Conservation (phyloP, 2,888 invertebrate genomes). For the Chrysolina americana region DNA sequence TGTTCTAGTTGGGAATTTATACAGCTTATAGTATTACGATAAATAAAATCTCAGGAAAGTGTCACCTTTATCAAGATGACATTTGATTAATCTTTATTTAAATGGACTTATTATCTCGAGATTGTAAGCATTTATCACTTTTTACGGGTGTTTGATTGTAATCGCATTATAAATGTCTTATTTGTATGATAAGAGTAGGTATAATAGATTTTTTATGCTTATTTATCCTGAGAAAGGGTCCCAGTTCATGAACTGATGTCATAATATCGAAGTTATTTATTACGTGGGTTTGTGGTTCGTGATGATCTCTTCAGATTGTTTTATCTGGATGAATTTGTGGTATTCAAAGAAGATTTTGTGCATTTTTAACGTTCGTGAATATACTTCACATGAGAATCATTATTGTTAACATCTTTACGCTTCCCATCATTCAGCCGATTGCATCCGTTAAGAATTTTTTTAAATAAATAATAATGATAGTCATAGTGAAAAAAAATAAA, state of each 20-base stretch:
- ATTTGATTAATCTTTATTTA: slow-evolving; percentile 43
- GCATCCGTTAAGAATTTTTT: no score
- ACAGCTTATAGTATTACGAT: slow-evolving; percentile 22
- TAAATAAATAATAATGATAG: no score
- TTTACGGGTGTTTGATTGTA: slow-evolving; percentile 35
- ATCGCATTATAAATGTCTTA: slow-evolving; percentile 43
- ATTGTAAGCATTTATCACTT: slow-evolving; percentile 38
- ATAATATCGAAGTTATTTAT: slow-evolving; percentile 19
- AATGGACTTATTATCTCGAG: slow-evolving; percentile 38
- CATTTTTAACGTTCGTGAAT: neutral
- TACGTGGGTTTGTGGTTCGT: neutral
- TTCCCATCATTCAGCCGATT: no score
- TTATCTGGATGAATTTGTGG: neutral
- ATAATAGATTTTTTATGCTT: slow-evolving; percentile 24
- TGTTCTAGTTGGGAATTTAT: slow-evolving; percentile 35
- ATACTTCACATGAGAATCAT: no score
- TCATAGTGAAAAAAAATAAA: no score
- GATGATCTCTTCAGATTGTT: slow-evolving; percentile 21
- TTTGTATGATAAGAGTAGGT: slow-evolving; percentile 26
- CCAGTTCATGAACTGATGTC: slow-evolving; percentile 8
- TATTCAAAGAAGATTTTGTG: slow-evolving; percentile 10
- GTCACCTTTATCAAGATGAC: slow-evolving; percentile 42
- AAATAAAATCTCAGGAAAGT: slow-evolving; percentile 33
- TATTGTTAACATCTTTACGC: no score
- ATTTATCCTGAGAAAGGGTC: slow-evolving; percentile 10